Conservation (phyloP, 2,797 vertebrate genomes). For the Myotis daubentonii region DNA sequence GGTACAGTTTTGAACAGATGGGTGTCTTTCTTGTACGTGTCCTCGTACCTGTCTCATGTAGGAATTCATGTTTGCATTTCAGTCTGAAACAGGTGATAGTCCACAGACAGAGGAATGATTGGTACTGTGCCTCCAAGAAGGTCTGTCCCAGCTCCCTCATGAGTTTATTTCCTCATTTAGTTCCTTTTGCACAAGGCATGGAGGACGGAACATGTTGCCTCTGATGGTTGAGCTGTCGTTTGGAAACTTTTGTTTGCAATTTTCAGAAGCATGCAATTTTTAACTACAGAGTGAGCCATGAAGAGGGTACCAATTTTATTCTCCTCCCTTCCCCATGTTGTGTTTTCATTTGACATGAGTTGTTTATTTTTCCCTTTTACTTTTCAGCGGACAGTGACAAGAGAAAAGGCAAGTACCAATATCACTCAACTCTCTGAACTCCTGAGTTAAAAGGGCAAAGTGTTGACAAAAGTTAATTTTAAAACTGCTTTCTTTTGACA, state of each 20-base stretch:
- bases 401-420: not conserved
- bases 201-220: not conserved
- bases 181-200: not conserved
- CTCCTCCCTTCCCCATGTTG: not conserved
- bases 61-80: not conserved
- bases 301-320: not conserved
- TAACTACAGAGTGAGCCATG: not conserved
- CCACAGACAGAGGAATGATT: not conserved
- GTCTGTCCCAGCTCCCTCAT: not conserved
- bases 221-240: not conserved
- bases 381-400: not conserved
- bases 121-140: not conserved
- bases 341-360: not conserved
- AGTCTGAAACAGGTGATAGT: not conserved
- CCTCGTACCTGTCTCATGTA: not conserved
- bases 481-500: no score
- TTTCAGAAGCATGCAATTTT: not conserved
- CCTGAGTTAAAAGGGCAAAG: no score
- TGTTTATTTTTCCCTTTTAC: not conserved
- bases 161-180: not conserved
- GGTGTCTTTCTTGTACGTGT: not conserved
- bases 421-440: no score
- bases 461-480: no score
- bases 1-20: not conserved
- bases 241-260: not conserved